Base-by-base conservation (phyloP, 2,113 vertebrate species). In the Isurus oxyrinchus region DNA sequence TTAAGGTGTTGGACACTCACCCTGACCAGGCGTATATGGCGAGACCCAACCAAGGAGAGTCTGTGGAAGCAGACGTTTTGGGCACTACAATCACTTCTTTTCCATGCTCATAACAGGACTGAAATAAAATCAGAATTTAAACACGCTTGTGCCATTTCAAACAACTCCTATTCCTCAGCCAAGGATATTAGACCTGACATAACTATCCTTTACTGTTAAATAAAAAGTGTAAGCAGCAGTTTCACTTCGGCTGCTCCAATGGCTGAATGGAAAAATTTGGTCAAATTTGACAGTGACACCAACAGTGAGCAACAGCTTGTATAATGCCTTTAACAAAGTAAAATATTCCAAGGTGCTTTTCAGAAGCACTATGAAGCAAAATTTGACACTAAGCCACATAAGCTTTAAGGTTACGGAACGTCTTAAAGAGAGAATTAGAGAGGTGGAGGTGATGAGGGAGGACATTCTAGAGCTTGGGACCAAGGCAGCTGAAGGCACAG, bases 11-110 rank as follows among this genome's bases (percentile, higher is more conserved):
- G 31, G 95, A 31, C 49, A 98, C 99, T 99, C 97, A 99, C 99
- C 99, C 99, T 86, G 99, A 99, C 99, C 99, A 99, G 96, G 99
- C 99, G 1, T 99, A 99, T 96, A 99, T 99, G 96, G 99, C 99
- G 96, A 99, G 98, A 72, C 99, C 99, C 97, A 99, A 98, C 99
- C 99, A 99, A 81, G 99, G 99, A 4, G 99, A 99, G 97, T 99
- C 99, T 0, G 99, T 99, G n/a, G 99, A 99, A 96, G 99, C 99
- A 19, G 99, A 99, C 5, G 99, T 99, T 98, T 99, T 99, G 97
- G 99, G 99, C 97, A 99, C 99, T 96, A 99, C 99, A 0, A 99
- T 98, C 87, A 99, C 99, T 97, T 99, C 99, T 97, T 99, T 99
- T 81, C 99, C 99, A 97, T 98, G 98, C 97, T 99, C 99, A 0